Evolutionary conservation across 2,113 vertebrate species (phyloP), one percentile per base, ranked within the genome.

Genomic region (Chamaetylas fuelleborni): DNA sequence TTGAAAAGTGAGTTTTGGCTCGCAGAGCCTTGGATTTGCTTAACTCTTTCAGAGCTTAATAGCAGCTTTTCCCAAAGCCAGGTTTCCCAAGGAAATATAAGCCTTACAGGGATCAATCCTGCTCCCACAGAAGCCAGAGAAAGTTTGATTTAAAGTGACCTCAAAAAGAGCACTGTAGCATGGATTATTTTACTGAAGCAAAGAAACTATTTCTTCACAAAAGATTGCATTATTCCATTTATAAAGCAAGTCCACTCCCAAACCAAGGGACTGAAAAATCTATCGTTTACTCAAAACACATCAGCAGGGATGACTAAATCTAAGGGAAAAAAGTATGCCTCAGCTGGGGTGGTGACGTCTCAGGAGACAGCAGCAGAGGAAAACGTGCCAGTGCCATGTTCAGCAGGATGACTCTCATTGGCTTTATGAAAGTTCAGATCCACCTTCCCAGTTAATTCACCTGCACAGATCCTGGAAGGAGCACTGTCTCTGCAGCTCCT

Each of bases 1-100:
- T 92, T 97, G 96, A 96, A 95, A 95, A 95, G 87, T 36, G 79
- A 96, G 92, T 91, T 92, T 79, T 91, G 95, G 93, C 94, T 96
- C 16, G 2, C 67, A 40, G 82, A 86, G 88, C 71, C 85, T 81
- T 50, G 65, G 71, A 76, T 86, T 92, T 23, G 61, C 85, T 96
- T 95, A 91, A 96, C 92, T 91, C 91, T 89, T 92, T 96, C 57
- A 77, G 95, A 91, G 82, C 92, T 83, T 66, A 72, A 70, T 31
- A 86, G 72, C 45, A 50, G 54, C 72, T 86, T 90, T 90, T 93
- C 79, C 86, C 24, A 23, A 93, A 95, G 72, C 7, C 53, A 58
- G 14, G 25, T 83, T 96, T 91, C 74, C 87, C 28, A 79, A 87
- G 53, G 89, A 92, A 96, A 92, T 67, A 9, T 19, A 93, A 96